A percentile compares a stretch with the other conserved stretches of the same genome.
Evolutionary conservation across 2,888 invertebrate genomes (phyloP).

Genomic region (Norana najaformis): DNA sequence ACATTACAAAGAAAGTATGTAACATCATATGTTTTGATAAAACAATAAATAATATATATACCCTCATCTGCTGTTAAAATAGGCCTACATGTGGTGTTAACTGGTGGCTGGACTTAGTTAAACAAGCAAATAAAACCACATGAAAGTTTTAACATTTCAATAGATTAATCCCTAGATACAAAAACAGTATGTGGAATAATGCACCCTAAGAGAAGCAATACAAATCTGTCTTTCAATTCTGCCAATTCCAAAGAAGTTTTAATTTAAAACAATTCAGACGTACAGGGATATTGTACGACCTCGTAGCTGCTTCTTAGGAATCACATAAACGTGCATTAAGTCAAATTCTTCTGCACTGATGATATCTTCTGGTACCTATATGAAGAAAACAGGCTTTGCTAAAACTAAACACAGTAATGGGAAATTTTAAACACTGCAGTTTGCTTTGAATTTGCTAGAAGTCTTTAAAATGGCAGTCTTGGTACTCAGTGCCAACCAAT

Average conservation of each 20-base stretch:
- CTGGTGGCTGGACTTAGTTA: neutral
- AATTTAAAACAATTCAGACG: conserved; percentile 60
- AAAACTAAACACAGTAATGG: neutral
- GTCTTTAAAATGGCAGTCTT: no score
- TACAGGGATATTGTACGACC: conserved; percentile 87
- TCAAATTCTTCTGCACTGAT: conserved; percentile 91
- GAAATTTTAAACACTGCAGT: no score
- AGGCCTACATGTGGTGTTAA: no score
- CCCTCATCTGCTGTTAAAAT: no score
- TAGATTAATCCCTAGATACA: no score
- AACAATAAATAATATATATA: no score
- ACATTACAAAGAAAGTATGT: neutral
- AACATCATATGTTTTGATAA: no score
- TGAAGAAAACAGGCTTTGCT: neutral
- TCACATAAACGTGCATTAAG: conserved; percentile 89
- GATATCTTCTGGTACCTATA: conserved; percentile 80
- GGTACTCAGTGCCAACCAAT: neutral
- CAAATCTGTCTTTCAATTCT: neutral
- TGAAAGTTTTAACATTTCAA: neutral
- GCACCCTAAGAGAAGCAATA: neutral
- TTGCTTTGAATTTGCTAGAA: neutral
- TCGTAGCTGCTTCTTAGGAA: conserved; percentile 89
- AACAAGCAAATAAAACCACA: neutral
- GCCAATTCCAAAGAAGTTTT: neutral
- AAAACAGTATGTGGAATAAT: no score